Conservation (phyloP, 2,797 vertebrate species). For the Rhynchonycteris naso region DNA sequence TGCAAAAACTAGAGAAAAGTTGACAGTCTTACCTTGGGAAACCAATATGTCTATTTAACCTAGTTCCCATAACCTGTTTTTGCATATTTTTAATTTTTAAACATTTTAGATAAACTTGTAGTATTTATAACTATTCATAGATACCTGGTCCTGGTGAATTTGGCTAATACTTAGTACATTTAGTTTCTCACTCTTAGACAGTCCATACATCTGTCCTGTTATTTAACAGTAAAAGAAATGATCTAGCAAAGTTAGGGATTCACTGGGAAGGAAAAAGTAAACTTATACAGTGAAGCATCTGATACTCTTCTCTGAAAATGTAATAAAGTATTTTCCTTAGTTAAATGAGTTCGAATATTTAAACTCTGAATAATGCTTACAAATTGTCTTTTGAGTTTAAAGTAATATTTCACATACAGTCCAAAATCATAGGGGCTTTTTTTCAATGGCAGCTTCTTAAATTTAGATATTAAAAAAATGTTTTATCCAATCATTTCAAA, state of each 20-base stretch:
- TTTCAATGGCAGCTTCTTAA: conserved; percentile 34
- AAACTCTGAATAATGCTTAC: conserved; percentile 47
- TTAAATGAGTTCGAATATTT: conserved; percentile 54
- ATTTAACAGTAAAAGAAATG: conserved; percentile 58
- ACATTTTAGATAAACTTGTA: neutral
- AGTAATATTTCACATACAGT: neutral
- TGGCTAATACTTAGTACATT: neutral
- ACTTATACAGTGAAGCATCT: conserved; percentile 46
- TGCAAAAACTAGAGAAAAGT: neutral
- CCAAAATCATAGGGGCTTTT: conserved; percentile 15
- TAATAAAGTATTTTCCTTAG: conserved; percentile 63
- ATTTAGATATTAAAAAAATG: neutral
- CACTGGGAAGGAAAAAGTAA: conserved; percentile 62
- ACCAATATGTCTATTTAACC: neutral
- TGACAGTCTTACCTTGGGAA: neutral
- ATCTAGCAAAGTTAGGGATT: conserved; percentile 52
- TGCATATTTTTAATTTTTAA: conserved; percentile 34
- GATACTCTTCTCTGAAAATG: conserved; percentile 5
- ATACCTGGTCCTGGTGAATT: neutral
- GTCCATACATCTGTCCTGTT: neutral
- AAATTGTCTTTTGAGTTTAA: conserved; percentile 56
- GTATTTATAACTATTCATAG: neutral
- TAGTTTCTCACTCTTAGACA: neutral
- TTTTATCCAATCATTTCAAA: conserved; percentile 52
- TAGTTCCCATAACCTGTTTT: neutral